phyloP scores from a whole-genome alignment of 2,888 invertebrate species.

The Yponomeuta sedellus region DNA sequence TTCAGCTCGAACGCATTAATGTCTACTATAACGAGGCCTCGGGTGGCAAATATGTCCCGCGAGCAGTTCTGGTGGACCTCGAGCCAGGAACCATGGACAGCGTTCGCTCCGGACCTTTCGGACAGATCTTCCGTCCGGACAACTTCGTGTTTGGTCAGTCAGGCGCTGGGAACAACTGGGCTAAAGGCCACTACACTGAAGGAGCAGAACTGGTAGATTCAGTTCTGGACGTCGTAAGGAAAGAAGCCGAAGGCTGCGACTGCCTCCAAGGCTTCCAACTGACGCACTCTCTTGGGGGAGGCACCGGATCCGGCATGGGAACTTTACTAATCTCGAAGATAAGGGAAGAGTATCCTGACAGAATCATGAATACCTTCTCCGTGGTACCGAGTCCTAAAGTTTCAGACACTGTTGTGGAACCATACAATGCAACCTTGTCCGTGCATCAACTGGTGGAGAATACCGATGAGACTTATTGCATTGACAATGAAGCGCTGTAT shows the following conservation, averaged over 20 bases:
- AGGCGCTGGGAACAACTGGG: slow-evolving; percentile 69
- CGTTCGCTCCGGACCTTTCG: slow-evolving; percentile 89
- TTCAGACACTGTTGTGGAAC: slow-evolving; percentile 79
- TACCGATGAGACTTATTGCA: slow-evolving; percentile 79
- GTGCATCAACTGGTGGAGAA: slow-evolving; percentile 91
- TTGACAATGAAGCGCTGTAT: slow-evolving; percentile 82
- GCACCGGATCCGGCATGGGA: slow-evolving; percentile 69
- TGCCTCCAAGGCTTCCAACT: slow-evolving; percentile 92
- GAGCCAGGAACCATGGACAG: slow-evolving; percentile 84
- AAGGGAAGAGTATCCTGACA: slow-evolving; percentile 92
- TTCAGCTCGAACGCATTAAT: slow-evolving; percentile 85
- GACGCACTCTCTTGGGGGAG: slow-evolving; percentile 81
- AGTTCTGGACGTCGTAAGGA: slow-evolving; percentile 85
- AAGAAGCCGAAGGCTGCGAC: slow-evolving; percentile 93
- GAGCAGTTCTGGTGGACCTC: slow-evolving; percentile 60
- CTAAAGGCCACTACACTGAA: slow-evolving; percentile 92
- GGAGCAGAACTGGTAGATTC: slow-evolving; percentile 92
- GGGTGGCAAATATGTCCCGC: slow-evolving; percentile 66
- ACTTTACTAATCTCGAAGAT: slow-evolving; percentile 89
- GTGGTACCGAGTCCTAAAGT: slow-evolving; percentile 90
- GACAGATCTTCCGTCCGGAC: slow-evolving; percentile 90
- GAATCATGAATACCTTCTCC: slow-evolving; percentile 88
- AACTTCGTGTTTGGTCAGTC: slow-evolving; percentile 88
- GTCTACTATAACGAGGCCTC: slow-evolving; percentile 86
- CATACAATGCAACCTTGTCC: slow-evolving; percentile 90